A percentile compares a stretch with the other conserved stretches of the same genome.
Evolutionary conservation across 2,797 vertebrate genomes (phyloP).

Genomic region (Halcyon chelicuti): DNA sequence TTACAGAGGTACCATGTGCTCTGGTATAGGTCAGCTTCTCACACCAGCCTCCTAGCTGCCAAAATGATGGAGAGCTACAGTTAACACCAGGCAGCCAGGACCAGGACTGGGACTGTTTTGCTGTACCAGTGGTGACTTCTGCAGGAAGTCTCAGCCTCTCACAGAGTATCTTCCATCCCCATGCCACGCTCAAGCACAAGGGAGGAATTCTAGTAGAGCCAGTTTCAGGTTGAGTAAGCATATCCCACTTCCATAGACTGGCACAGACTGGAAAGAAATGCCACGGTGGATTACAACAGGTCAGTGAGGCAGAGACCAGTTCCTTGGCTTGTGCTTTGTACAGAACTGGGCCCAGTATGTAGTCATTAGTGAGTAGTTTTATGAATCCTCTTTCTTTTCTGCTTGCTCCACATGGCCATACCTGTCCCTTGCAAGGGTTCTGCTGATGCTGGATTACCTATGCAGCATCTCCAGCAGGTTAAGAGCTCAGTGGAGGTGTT

Average conservation of each 20-base stretch:
- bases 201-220: not conserved
- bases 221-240: not conserved
- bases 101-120: not conserved
- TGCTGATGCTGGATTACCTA: not conserved
- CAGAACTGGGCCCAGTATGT: not conserved
- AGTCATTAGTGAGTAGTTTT: not conserved
- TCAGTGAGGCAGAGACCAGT: not conserved
- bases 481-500: not conserved
- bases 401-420: not conserved
- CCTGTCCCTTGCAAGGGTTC: not conserved
- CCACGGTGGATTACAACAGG: not conserved
- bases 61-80: not conserved
- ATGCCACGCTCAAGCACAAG: accelerated
- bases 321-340: not conserved
- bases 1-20: not conserved
- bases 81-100: not conserved
- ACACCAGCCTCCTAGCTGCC: not conserved
- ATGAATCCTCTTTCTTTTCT: constrained; percentile 6
- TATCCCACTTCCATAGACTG: not conserved
- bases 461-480: not conserved
- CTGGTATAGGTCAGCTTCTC: not conserved
- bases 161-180: not conserved
- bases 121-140: not conserved
- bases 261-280: not conserved
- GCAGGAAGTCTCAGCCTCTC: not conserved